Base-by-base conservation (phyloP, 2,888 invertebrate genomes). In the Trimorus sp. region DNA sequence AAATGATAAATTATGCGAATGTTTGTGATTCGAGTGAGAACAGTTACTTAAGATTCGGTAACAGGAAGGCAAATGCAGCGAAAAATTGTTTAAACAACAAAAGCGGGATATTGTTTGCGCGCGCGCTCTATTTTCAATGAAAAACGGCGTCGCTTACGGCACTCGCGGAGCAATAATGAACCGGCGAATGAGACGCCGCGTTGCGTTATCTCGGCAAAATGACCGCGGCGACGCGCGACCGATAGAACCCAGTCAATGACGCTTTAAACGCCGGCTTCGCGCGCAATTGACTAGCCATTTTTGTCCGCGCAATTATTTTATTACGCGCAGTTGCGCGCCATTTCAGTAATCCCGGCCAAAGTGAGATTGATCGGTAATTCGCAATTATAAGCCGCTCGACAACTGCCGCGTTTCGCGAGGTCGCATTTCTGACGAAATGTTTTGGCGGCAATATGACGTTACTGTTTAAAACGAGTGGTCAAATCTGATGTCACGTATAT, bases 131-230 rank as follows among this genome's bases (percentile, higher is more conserved):
- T 66, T 53, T 53, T 53, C 53, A 53, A 53, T 53, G 65, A 75
- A 84, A 49, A 56, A n/a, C 49, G 15, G 49, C 73, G 58, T 45
- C 49, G 56, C 56, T 58, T 62, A 65, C 60, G 68, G 63, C 63
- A 40, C 63, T 77, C 70, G 77, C 48, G 70, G 70, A 60, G 70
- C 63, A 77, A 77, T 77, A 78, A 78, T 78, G 66, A 71, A 78
- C 66, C 11, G 60, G 40, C 78, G 78, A 78, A 78, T 71, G 49
- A 78, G 71, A 70, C 59, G 70, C 69, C 71, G 60, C 56, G 45
- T 63, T 66, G 78, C 71, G 65, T 78, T 78, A 78, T 71, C 78
- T 70, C 51, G 66, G 59, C 70, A 71, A 69, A 69, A 78, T 63
- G 77, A 77, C 65, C 40, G 62, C 8, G 48, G 58, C 63, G 69